Evolutionary conservation across 2,888 invertebrate species (phyloP).

Genomic region (Cryptocheilus praepositus): DNA sequence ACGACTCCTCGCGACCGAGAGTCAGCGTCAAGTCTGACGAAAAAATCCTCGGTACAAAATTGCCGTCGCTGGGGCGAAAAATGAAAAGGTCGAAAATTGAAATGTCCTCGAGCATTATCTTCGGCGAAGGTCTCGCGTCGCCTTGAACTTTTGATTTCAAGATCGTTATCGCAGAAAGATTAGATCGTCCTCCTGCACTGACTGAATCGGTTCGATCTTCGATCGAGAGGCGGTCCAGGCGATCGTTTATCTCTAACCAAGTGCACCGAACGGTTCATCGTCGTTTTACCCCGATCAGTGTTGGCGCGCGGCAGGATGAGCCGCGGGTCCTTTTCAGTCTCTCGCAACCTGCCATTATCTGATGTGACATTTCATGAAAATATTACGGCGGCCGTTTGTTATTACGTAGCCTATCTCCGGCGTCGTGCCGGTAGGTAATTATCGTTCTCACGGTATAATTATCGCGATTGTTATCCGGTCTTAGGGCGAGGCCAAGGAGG

Average conservation of each 20-base stretch:
- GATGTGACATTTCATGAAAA: slow-evolving; percentile 69
- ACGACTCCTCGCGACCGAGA: no score
- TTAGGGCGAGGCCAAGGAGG: slow-evolving; percentile 45
- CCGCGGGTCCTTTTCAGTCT: slow-evolving; percentile 34
- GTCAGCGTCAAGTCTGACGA: no score
- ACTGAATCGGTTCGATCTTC: slow-evolving; percentile 1
- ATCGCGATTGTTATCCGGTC: slow-evolving; percentile 67
- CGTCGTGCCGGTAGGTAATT: slow-evolving; percentile 59
- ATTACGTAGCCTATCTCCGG: slow-evolving; percentile 40
- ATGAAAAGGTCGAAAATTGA: no score
- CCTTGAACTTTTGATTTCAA: neutral
- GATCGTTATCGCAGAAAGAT: slow-evolving; percentile 5
- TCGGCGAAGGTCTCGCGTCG: neutral
- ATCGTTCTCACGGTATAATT: slow-evolving; percentile 68
- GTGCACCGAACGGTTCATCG: neutral
- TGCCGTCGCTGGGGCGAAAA: no score
- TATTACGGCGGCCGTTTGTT: slow-evolving; percentile 59
- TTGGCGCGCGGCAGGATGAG: slow-evolving; percentile 1
- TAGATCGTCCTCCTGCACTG: neutral
- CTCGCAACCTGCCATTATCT: slow-evolving; percentile 58
- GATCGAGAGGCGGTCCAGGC: neutral
- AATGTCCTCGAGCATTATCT: no score
- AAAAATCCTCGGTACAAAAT: no score
- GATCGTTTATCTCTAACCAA: slow-evolving; percentile 4
- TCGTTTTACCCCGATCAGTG: no score